Evolutionary conservation across 2,888 invertebrate species (phyloP).

Genomic region (Eupithecia dodoneata): DNA sequence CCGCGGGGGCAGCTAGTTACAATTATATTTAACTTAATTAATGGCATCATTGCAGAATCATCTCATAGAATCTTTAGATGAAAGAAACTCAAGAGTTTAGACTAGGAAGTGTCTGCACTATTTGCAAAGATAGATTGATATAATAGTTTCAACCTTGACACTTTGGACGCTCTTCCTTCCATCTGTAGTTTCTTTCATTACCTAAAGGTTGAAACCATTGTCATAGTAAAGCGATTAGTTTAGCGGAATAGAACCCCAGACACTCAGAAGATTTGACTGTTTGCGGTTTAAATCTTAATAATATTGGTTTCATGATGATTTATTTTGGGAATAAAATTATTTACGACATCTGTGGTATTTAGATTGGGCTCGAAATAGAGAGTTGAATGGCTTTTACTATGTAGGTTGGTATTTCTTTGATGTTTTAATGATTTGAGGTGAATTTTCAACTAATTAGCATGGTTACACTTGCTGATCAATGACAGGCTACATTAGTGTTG

Average conservation of each 20-base stretch:
- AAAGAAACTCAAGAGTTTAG: background rate
- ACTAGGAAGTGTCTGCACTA: background rate
- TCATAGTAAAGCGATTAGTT: background rate
- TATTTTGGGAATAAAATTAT: constrained; percentile 39
- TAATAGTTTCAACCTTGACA: background rate
- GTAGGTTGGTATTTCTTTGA: constrained; percentile 17
- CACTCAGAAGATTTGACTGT: constrained; percentile 50
- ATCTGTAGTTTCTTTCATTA: background rate
- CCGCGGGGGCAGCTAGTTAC: too few species aligned
- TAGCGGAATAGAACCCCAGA: constrained; percentile 40
- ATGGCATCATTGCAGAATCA: background rate
- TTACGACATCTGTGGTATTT: constrained; percentile 31
- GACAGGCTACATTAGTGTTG: background rate
- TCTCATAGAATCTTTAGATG: background rate
- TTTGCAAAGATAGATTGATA: background rate
- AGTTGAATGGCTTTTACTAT: constrained; percentile 15
- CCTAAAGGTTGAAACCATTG: background rate
- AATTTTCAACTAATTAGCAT: constrained; percentile 5
- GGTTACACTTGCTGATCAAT: background rate
- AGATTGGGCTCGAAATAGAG: constrained; percentile 14
- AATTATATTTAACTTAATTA: background rate
- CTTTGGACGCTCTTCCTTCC: background rate
- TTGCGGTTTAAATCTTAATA: constrained; percentile 44
- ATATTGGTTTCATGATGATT: constrained; percentile 44
- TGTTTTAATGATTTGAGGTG: background rate